Evolutionary conservation across 1,140 invertebrate species (phyloP).

Genomic region (Oppia nitens): DNA sequence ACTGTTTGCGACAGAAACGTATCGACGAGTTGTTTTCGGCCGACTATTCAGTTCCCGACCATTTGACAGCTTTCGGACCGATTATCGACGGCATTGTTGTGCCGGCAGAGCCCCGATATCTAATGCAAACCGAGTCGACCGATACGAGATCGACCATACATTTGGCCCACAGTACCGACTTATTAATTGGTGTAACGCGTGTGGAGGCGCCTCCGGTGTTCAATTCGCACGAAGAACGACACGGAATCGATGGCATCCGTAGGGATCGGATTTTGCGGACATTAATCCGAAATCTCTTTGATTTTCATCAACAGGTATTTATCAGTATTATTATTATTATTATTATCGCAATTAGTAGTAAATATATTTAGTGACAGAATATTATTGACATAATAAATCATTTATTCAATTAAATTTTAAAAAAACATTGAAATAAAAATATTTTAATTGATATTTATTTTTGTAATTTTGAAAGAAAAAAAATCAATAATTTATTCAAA

Average conservation of each 20-base stretch:
- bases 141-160: background rate
- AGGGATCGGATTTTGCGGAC: constrained; percentile 81
- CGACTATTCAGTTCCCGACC: constrained; percentile 59
- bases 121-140: background rate
- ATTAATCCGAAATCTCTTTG: constrained; percentile 49
- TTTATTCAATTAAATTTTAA: no score
- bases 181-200: constrained; percentile 87
- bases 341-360: background rate
- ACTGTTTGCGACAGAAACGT: constrained; percentile 61
- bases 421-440: no score
- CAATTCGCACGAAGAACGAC: constrained; percentile 71
- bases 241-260: constrained; percentile 62
- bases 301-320: constrained; percentile 21
- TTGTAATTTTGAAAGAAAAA: no score
- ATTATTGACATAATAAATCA: background rate
- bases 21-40: constrained; percentile 56
- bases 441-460: no score
- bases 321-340: constrained; percentile 10
- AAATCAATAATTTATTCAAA: no score
- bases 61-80: constrained; percentile 69
- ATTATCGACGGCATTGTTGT: constrained; percentile 82
- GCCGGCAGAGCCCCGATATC: constrained; percentile 43
- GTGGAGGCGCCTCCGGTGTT: constrained; percentile 75
- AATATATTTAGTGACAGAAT: constrained; percentile 7
- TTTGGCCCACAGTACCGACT: constrained; percentile 42